A percentile compares a stretch with the other conserved stretches of the same genome.
These are phyloP conservation scores for Ladona fulva DNA, from an alignment of 1,140 invertebrate species.

Conservation along the genomic window DNA sequence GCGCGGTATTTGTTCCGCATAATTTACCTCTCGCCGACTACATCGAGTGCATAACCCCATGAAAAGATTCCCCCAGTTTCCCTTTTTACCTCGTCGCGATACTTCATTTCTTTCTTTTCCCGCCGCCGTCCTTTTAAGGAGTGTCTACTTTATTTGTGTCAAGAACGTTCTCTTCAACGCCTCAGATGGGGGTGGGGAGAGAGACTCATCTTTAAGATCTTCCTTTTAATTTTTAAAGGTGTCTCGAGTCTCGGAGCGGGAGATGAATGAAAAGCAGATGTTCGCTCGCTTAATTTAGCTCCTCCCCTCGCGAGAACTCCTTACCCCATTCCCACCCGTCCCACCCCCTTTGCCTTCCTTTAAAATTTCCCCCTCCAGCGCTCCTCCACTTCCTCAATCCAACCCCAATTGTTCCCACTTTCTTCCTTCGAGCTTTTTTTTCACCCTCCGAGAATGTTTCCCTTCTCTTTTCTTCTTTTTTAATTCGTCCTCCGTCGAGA, in stretches of 20 bases:
- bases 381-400: background rate
- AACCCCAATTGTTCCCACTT: background rate
- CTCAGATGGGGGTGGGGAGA: background rate
- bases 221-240: slow-evolving; percentile 9
- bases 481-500: background rate
- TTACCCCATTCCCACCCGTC: background rate
- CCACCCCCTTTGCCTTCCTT: background rate
- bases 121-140: background rate
- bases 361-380: background rate
- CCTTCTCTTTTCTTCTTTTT: background rate
- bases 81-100: no score
- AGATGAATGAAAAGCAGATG: slow-evolving; percentile 9
- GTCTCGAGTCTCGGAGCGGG: background rate
- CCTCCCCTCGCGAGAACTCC: background rate
- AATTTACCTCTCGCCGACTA: no score
- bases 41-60: no score
- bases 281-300: background rate
- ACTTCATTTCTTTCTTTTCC: no score
- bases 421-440: background rate
- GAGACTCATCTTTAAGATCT: slow-evolving; percentile 9
- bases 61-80: no score
- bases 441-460: background rate
- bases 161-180: slow-evolving; percentile 5
- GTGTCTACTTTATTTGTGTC: background rate
- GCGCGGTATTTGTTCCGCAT: no score